Evolutionary conservation across 2,888 invertebrate genomes (phyloP).

Genomic region (Dusona sp.): DNA sequence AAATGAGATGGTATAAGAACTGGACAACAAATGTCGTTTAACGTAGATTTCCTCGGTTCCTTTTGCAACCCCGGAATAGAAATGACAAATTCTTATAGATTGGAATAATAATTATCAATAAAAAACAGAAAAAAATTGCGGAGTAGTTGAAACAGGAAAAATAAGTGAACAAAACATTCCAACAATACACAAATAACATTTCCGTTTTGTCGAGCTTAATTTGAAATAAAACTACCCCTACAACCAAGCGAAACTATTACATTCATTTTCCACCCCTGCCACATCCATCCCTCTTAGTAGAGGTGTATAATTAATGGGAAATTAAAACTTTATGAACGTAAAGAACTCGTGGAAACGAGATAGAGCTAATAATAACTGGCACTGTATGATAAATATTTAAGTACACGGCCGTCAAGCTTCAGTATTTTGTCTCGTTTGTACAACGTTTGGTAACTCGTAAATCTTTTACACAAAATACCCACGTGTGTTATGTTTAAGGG

Average conservation of each 20-base stretch:
- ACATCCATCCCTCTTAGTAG: conserved; percentile 5
- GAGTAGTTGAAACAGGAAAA: background rate
- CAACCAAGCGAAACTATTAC: conserved; percentile 45
- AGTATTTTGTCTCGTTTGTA: conserved; percentile 32
- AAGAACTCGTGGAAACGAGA: background rate
- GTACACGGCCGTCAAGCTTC: conserved; percentile 13
- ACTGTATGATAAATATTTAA: conserved; percentile 51
- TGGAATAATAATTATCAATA: background rate
- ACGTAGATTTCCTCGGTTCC: background rate
- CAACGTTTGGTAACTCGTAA: conserved; percentile 55
- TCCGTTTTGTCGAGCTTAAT: conserved; percentile 33
- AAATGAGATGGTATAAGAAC: background rate
- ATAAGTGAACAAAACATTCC: background rate
- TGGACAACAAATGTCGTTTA: background rate
- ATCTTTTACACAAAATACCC: conserved; percentile 30
- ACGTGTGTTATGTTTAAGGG: background rate
- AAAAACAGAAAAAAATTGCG: background rate
- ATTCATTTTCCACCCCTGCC: conserved; percentile 30
- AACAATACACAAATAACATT: background rate
- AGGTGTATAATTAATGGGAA: conserved; percentile 55
- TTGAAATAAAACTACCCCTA: conserved; percentile 5
- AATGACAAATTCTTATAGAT: background rate
- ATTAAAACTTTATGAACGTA: conserved; percentile 24
- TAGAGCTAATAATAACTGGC: background rate
- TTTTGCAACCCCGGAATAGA: background rate